Evolutionary conservation across 2,797 vertebrate species (phyloP).

Genomic region (Enteromius unitaeniatus): DNA sequence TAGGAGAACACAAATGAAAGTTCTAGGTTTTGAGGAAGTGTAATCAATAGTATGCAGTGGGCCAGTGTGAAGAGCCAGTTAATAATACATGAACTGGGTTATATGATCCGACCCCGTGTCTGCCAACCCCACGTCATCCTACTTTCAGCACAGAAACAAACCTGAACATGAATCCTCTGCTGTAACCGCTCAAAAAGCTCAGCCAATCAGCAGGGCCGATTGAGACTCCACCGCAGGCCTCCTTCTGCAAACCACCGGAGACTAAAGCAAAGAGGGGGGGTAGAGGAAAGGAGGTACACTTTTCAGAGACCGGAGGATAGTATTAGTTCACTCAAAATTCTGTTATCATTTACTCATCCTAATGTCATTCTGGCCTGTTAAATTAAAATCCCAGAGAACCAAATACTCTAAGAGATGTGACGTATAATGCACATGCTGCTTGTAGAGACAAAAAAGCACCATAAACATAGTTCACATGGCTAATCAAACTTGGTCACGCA

Average conservation of each 20-base stretch:
- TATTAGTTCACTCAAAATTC: neutral
- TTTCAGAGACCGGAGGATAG: neutral
- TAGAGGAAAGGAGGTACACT: neutral
- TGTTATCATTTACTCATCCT: neutral
- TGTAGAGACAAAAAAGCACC: neutral
- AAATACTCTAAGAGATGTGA: neutral
- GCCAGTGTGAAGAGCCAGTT: slow-evolving; percentile 55
- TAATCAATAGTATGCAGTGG: slow-evolving; percentile 59
- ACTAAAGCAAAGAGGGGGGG: neutral
- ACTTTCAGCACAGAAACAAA: slow-evolving; percentile 53
- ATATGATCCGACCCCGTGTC: slow-evolving; percentile 51
- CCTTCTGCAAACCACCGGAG: slow-evolving; percentile 2
- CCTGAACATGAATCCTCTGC: slow-evolving; percentile 52
- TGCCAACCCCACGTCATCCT: slow-evolving; percentile 48
- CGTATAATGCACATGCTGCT: neutral
- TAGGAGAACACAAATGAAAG: neutral
- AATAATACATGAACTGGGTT: slow-evolving; percentile 60
- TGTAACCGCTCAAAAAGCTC: slow-evolving; percentile 53
- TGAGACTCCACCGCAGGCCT: neutral
- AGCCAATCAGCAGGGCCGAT: slow-evolving; percentile 20
- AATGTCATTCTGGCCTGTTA: neutral
- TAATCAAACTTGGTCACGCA: no score
- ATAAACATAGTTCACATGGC: neutral
- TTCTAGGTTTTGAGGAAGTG: slow-evolving; percentile 43
- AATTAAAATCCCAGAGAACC: neutral